Evolutionary conservation across 1,140 invertebrate genomes (phyloP), one percentile per base, ranked within the genome.

Genomic region (Asobara japonica): DNA sequence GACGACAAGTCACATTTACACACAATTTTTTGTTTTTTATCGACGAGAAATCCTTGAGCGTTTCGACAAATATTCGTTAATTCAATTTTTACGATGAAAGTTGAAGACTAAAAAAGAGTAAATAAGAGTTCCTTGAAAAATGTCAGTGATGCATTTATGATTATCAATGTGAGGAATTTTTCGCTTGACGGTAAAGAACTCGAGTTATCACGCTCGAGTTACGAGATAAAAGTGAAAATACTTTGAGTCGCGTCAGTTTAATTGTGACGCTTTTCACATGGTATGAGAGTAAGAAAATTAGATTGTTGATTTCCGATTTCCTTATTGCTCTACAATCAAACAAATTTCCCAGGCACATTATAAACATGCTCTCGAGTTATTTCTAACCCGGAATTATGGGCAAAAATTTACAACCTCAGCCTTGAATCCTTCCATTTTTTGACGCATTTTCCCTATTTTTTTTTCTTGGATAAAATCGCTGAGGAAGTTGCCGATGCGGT

Each of bases 141-240:
- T 56, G 51, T 25, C 22, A 25, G 22, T 56, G 51, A 25, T 56
- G 51, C 22, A 27, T 56, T 56, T 56, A 25, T 56, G 51, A 56
- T 56, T 56, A 56, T 25, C 18, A 25, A 25, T 4, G 10, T 56
- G 13, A 56, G 51, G 51, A 56, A 56, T 56, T 56, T n/a, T n/a
- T 56, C 20, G 51, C 51, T 25, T 56, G 22, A 56, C 25, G 25
- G 11, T 25, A 11, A 27, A 56, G 45, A 56, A 56, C 51, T 11
- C 22, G 51, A 56, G 51, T 56, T 56, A 56, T 56, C 51, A 56
- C 51, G 22, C 51, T 56, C 51, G 18, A 5, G 13, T 56, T 56
- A 56, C 51, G 51, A 56, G 51, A 56, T 56, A 56, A 56, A 56
- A 56, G 51, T 56, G 51, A 22, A 27, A 56, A 56, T 10, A 56